Conservation (phyloP, 2,888 invertebrate species). For the Tridacna crocea region DNA sequence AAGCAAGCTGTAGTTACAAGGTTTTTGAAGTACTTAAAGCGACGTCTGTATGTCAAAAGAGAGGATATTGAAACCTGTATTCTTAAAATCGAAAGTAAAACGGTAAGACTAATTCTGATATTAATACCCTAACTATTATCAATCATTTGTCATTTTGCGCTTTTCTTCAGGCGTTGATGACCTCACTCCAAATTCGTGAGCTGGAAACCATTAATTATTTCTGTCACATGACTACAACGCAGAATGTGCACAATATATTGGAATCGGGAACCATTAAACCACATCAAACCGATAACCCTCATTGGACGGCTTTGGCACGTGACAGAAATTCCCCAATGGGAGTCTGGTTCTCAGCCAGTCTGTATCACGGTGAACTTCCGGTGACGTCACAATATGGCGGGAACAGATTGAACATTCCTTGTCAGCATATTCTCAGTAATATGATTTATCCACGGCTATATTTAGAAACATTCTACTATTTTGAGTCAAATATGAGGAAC, state of each 20-base stretch:
- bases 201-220: constrained; percentile 47
- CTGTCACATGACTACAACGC: constrained; percentile 51
- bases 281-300: constrained; percentile 52
- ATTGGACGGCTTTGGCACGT: constrained; percentile 53
- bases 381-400: constrained; percentile 50
- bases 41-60: too few species aligned
- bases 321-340: constrained; percentile 53
- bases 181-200: constrained; percentile 40
- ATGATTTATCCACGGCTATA: constrained; percentile 51
- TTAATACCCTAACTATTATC: too few species aligned
- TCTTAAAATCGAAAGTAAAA: too few species aligned
- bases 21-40: too few species aligned
- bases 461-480: constrained; percentile 57
- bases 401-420: constrained; percentile 53
- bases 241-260: constrained; percentile 44
- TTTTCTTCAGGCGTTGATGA: constrained; percentile 49
- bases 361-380: constrained; percentile 52
- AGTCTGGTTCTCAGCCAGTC: constrained; percentile 55
- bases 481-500: constrained; percentile 46
- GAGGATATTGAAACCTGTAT: too few species aligned
- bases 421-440: constrained; percentile 46
- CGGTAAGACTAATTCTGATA: too few species aligned
- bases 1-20: too few species aligned
- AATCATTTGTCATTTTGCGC: too few species aligned
- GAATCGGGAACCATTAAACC: constrained; percentile 43